Percentiles rank a stretch among this genome's conserved stretches.
Evolutionary conservation across 2,113 vertebrate genomes (phyloP).

Genomic region (Corythornis madagascariensis): DNA sequence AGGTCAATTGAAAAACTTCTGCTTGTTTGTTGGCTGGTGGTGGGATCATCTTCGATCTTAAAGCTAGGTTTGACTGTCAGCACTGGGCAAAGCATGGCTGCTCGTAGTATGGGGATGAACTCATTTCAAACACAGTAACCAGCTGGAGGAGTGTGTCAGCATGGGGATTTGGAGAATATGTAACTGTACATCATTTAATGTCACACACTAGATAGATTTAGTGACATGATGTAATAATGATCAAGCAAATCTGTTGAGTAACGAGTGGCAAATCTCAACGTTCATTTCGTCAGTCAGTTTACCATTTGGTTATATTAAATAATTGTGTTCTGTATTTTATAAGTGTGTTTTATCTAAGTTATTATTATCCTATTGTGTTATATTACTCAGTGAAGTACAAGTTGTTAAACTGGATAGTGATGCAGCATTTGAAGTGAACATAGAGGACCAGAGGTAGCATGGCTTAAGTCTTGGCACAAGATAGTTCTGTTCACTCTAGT

Average conservation of each 20-base stretch:
- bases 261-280: neutral
- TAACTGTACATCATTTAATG: neutral
- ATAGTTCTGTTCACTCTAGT: neutral
- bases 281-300: neutral
- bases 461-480: neutral
- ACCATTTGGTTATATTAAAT: neutral
- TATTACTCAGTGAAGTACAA: neutral
- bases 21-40: neutral
- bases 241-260: neutral
- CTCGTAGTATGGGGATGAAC: neutral
- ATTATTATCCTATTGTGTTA: neutral
- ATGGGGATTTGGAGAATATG: neutral
- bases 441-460: neutral
- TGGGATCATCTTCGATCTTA: neutral
- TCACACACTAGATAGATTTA: neutral
- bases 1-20: neutral
- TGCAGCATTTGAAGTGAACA: neutral
- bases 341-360: neutral
- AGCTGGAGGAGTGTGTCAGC: neutral
- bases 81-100: neutral
- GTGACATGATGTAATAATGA: neutral
- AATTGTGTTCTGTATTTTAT: neutral
- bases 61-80: neutral
- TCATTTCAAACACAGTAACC: neutral
- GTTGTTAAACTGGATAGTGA: neutral